Conservation (phyloP, 2,888 invertebrate species). For the Liodrosophila aerea region DNA sequence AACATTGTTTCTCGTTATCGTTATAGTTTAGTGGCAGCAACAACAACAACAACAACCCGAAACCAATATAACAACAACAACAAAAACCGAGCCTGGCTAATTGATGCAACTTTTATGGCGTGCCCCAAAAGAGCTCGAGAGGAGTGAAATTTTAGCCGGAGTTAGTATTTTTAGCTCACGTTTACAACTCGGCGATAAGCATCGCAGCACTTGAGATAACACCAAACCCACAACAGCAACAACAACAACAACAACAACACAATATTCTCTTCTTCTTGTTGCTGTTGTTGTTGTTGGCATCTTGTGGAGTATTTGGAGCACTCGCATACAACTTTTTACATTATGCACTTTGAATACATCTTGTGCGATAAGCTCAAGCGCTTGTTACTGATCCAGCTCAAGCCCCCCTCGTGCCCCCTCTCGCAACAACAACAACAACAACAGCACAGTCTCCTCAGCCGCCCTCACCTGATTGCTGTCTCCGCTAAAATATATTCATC, state of each 20-base stretch:
- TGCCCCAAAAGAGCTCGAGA: conserved; percentile 22
- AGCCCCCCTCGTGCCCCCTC: not conserved
- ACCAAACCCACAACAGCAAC: conserved; percentile 42
- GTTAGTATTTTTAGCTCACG: conserved; percentile 71
- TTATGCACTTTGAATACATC: conserved; percentile 74
- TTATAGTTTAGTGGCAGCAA: conserved; percentile 79
- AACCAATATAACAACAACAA: conserved; percentile 23
- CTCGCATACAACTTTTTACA: conserved; percentile 70
- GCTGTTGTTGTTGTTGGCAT: too few relatives aligned
- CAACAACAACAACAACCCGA: conserved; percentile 42
- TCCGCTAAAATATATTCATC: conserved; percentile 71
- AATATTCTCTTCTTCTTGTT: too few relatives aligned
- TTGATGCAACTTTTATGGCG: conserved; percentile 70
- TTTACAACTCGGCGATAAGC: conserved; percentile 68
- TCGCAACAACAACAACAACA: too few relatives aligned
- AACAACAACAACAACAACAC: conserved; percentile 20
- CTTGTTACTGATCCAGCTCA: conserved; percentile 35
- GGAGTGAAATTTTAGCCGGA: conserved; percentile 33
- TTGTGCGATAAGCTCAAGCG: conserved; percentile 64
- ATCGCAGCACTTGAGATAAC: conserved; percentile 74
- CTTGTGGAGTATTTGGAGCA: conserved; percentile 67
- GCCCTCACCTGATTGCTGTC: conserved; percentile 50
- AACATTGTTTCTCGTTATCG: conserved; percentile 80
- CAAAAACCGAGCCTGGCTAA: conserved; percentile 64
- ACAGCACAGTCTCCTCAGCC: too few relatives aligned